Conservation (phyloP, 1,140 invertebrate genomes). For the Anastatus disparis region DNA sequence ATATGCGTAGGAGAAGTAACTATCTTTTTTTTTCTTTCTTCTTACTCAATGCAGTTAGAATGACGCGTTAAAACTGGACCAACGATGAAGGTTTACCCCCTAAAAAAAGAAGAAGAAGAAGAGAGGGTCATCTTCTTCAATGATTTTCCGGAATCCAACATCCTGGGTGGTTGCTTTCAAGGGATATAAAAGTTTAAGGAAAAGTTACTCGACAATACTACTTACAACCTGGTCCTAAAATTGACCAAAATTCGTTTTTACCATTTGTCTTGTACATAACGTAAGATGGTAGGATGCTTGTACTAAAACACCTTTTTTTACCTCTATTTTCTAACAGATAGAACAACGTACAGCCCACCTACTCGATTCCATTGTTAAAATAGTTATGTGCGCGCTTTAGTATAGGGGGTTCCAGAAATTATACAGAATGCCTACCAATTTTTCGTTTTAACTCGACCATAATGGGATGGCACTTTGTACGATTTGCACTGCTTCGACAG, state of each 20-base stretch:
- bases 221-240: too few species aligned
- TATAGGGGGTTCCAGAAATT: constrained; percentile 48
- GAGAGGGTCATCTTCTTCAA: neutral
- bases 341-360: constrained; percentile 38
- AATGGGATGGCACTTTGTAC: constrained; percentile 40
- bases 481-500: neutral
- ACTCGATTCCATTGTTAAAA: constrained; percentile 40
- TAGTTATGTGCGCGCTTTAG: constrained; percentile 33
- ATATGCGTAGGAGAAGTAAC: too few species aligned
- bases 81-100: neutral
- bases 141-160: constrained; percentile 29
- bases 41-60: neutral
- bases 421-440: constrained; percentile 47
- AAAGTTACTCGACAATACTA: too few species aligned
- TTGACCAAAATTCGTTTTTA: too few species aligned
- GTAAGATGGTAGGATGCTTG: too few species aligned
- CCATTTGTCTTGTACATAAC: too few species aligned
- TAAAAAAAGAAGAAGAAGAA: neutral
- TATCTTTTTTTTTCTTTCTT: constrained; percentile 1
- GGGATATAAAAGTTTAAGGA: too few species aligned
- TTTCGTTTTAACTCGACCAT: constrained; percentile 51
- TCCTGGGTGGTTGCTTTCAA: constrained; percentile 20
- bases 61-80: constrained; percentile 33
- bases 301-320: too few species aligned
- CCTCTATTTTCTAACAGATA: too few species aligned